Base-by-base conservation (phyloP, 1,140 invertebrate genomes). In the Drosophila lowei region DNA sequence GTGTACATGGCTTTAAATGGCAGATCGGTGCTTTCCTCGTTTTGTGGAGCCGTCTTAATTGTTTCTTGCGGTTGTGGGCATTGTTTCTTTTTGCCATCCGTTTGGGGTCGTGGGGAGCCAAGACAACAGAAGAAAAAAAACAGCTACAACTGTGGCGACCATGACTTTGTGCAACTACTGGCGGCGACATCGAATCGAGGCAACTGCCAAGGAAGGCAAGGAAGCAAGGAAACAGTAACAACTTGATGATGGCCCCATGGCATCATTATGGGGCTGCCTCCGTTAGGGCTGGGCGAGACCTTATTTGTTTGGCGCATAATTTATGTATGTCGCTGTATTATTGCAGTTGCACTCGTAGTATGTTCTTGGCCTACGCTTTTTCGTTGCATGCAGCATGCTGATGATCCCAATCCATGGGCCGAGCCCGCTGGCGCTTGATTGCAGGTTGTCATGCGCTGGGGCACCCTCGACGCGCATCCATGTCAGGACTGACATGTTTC, bases 251-350 rank as follows among this genome's bases (percentile, higher is more conserved):
- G 78, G 78, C 28, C 63, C 42, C 65, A 57, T 81, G 60, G 63
- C 79, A 68, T 83, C 74, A 81, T 81, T 83, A 83, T 81, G 79
- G 60, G 46, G 34, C 73, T 61, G 66, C 44, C 43, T 65, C 59
- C 41, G 66, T 57, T 55, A 65, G 41, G 52, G 47, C 66, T 68
- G 52, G 68, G 68, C 68, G 68, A 78, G 74, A 83, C 79, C 79
- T 83, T 81, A 83, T 81, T 83, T 81, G 68, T 73, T 81, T 81
- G 79, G 63, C 70, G 74, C 79, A 81, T 81, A 78, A 83, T 81
- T 81, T 83, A 81, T 83, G 79, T 73, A 83, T 81, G 79, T 81
- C 79, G 79, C 76, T 28, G 63, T 42, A 75, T 80, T 76, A 59
- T 79, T 79, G 62, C 75, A 63, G 65, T 80, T 63, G 60, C 66